Conservation (phyloP, 2,888 invertebrate species). For the Hypselothyrea guttata region DNA sequence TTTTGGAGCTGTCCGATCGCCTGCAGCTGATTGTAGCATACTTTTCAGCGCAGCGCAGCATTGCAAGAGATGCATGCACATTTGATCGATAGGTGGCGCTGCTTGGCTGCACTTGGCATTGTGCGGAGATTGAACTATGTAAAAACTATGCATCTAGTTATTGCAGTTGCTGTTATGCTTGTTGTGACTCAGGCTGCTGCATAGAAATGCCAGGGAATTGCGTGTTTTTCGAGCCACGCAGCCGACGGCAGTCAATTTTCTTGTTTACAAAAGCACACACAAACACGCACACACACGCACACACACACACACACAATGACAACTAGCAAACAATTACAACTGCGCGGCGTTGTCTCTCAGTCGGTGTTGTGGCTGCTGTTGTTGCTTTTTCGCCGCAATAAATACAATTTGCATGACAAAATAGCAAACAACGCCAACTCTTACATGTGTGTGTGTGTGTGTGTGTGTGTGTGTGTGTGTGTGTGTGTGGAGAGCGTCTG, state of each 20-base stretch:
- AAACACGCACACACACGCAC: constrained; percentile 8
- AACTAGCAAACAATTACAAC: constrained; percentile 72
- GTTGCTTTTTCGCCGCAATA: constrained; percentile 71
- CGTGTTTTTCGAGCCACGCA: constrained; percentile 30
- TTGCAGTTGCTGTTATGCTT: constrained; percentile 17
- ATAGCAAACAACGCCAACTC: constrained; percentile 74
- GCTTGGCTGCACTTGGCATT: constrained; percentile 31
- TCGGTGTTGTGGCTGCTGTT: constrained; percentile 34
- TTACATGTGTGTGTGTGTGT: constrained; percentile 27
- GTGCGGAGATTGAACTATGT: constrained; percentile 4
- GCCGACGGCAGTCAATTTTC: constrained; percentile 71
- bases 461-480: constrained; percentile 1
- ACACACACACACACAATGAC: constrained; percentile 47
- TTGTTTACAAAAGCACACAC: constrained; percentile 58
- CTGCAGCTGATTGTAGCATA: constrained; percentile 38
- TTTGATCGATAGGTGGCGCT: constrained; percentile 23
- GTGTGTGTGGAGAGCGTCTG: constrained; percentile 43
- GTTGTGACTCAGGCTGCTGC: constrained; percentile 20
- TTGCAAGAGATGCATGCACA: constrained; percentile 27
- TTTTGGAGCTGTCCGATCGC: constrained; percentile 11
- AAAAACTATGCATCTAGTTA: background rate
- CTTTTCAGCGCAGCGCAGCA: constrained; percentile 19
- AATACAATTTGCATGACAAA: constrained; percentile 77
- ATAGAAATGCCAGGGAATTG: constrained; percentile 41
- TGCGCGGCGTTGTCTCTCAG: constrained; percentile 51